Base-by-base conservation (phyloP, 2,888 invertebrate species). In the Amiota minor region DNA sequence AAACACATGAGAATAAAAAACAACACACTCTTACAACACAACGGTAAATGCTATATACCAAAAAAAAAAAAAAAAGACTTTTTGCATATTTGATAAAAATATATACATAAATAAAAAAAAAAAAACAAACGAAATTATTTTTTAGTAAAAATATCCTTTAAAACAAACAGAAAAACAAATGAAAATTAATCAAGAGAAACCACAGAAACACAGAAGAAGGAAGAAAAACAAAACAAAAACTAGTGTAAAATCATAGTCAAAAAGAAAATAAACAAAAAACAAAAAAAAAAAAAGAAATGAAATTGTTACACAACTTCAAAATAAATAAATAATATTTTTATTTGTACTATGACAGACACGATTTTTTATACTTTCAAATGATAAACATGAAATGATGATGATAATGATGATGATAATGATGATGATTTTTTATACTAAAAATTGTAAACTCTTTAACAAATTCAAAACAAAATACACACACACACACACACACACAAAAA, bases 341-440 rank as follows among this genome's bases (percentile, higher is more conserved):
- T 65, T 50, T 45, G 9, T 46, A 76, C 75, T 77, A 78, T 68
- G 79, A 84, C 82, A 82, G 83, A 84, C 81, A 85, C 85, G 80
- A 86, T 84, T 84, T 84, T 56, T 86, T 86, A 84, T 84, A 84
- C 84, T 84, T 84, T 86, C 86, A 84, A 84, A 35, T 35, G 35
- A 35, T 35, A 35, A 35, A 6, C 2, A 23, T 23, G 3, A 23
- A 23, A 23, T 23, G 3, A 23, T 23, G 3, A 3, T 23, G 3
- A 23, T 23, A 23, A 23, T 23, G 3, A 23, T 23, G 3, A 23
- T 84, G 86, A 78, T 82, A 85, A 56, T 16, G 56, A 56, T 56
- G 59, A 59, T 85, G 86, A 80, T 83, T 83, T 83, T 83, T 83
- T 83, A 83, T 83, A 83, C 86, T 85, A 82, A 78, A 77, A 73